Evolutionary conservation across 1,140 invertebrate genomes (phyloP).

Genomic region (Anthonomus grandis): DNA sequence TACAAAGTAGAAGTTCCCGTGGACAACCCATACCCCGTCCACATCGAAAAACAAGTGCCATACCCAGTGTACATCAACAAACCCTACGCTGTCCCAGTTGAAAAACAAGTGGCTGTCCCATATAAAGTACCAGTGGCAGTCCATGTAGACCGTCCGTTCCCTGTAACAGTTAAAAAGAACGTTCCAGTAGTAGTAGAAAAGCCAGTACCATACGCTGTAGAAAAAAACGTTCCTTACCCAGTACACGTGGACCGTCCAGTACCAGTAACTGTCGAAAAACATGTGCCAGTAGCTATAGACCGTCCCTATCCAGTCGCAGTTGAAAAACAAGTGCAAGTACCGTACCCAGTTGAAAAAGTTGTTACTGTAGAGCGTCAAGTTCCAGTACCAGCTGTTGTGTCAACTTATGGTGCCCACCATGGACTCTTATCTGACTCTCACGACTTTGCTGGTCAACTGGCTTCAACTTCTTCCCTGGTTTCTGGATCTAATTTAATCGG

Average conservation of each 20-base stretch:
- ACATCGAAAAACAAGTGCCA: slow-evolving; percentile 28
- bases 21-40: slow-evolving; percentile 30
- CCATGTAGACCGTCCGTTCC: slow-evolving; percentile 26
- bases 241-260: slow-evolving; percentile 32
- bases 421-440: neutral
- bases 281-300: slow-evolving; percentile 28
- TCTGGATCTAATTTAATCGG: neutral
- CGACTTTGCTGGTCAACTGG: neutral
- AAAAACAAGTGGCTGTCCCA: slow-evolving; percentile 27
- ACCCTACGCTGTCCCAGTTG: slow-evolving; percentile 23
- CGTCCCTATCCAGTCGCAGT: slow-evolving; percentile 29
- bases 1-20: slow-evolving; percentile 30
- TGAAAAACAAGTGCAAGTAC: slow-evolving; percentile 27
- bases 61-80: slow-evolving; percentile 32
- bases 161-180: slow-evolving; percentile 24
- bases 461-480: no score
- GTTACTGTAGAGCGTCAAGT: slow-evolving; percentile 20
- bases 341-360: slow-evolving; percentile 14
- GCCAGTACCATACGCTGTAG: slow-evolving; percentile 25
- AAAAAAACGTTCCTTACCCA: slow-evolving; percentile 27
- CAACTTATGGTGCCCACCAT: neutral
- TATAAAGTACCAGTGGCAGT: slow-evolving; percentile 19
- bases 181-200: slow-evolving; percentile 25
- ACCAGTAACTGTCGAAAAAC: slow-evolving; percentile 19
- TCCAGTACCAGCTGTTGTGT: slow-evolving; percentile 12